phyloP scores from a whole-genome alignment of 1,140 invertebrate species.

The Amyelois transitella region DNA sequence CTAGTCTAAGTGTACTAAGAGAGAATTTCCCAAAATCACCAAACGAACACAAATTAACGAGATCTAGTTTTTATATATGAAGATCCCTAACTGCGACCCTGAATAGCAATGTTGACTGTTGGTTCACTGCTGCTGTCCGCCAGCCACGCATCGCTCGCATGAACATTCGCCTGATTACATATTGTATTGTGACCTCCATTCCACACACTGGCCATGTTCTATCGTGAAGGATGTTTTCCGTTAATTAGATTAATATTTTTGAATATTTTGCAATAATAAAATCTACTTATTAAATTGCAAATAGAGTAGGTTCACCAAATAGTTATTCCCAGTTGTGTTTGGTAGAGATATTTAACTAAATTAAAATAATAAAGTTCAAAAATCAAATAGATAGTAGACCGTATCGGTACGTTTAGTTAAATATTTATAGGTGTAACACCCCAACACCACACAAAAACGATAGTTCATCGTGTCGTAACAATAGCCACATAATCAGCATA shows the following conservation, averaged over 20 bases:
- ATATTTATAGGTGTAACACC: not conserved
- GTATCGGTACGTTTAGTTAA: not conserved
- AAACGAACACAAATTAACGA: too few relatives aligned
- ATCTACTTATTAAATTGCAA: not conserved
- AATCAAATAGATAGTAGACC: not conserved
- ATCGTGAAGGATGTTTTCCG: not conserved
- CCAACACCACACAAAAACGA: not conserved
- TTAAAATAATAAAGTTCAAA: not conserved
- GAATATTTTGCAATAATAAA: not conserved
- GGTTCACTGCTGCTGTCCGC: not conserved
- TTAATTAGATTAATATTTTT: not conserved
- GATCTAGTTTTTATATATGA: too few relatives aligned
- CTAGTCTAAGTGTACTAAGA: too few relatives aligned
- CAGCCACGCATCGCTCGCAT: not conserved
- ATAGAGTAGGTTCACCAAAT: not conserved
- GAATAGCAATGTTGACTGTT: not conserved
- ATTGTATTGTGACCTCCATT: conserved; percentile 4
- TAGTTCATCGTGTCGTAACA: conserved; percentile 9
- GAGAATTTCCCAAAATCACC: too few relatives aligned
- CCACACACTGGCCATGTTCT: not conserved
- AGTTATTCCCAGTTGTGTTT: not conserved
- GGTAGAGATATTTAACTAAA: not conserved
- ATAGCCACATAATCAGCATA: conserved; percentile 15
- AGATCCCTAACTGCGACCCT: too few relatives aligned
- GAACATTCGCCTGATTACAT: not conserved